Base-by-base conservation (phyloP, 2,888 invertebrate species). In the Drosophila paranaensis region DNA sequence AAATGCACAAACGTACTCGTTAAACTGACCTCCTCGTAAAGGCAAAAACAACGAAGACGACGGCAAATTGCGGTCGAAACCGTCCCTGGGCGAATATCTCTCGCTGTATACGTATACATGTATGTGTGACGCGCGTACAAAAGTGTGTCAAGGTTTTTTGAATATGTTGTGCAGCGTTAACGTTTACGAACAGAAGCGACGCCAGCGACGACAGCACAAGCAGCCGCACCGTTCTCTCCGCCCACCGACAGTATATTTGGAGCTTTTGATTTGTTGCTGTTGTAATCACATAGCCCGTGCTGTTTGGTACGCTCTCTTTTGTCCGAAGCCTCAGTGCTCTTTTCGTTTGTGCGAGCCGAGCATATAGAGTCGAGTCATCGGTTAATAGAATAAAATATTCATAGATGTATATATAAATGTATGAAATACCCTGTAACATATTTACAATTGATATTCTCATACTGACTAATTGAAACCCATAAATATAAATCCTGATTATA, bases 111-210 rank as follows among this genome's bases (percentile, higher is more conserved):
- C 54, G 57, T 71, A 45, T 45, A 25, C 67, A 10, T 60, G 35
- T 71, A 27, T 78, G 81, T 77, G 71, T 77, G 88, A 79, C 82
- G 87, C 81, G 87, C 81, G 73, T 70, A 74, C 60, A 85, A 89
- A 91, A 91, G 91, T 91, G 85, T 91, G 91, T 91, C 91, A 91
- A 91, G 91, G 91, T 91, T 91, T 91, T 91, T 89, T 85, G 88
- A 81, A 87, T 89, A 88, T 86, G 86, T 83, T 84, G 89, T 89
- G 86, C 88, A 81, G 86, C 87, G 86, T 82, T 87, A 84, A 85
- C 86, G 84, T 72, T 78, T 70, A 78, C 75, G 70, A 65, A 71
- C 65, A 67, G 67, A 68, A 71, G 82, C 75, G 71, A 77, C 81
- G 79, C 63, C 63, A 74, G 51, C 81, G 69, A 50, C 74, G 48